Evolutionary conservation across 2,797 vertebrate species (phyloP), one percentile per base, ranked within the genome.

Genomic region (Chrosomus eos): DNA sequence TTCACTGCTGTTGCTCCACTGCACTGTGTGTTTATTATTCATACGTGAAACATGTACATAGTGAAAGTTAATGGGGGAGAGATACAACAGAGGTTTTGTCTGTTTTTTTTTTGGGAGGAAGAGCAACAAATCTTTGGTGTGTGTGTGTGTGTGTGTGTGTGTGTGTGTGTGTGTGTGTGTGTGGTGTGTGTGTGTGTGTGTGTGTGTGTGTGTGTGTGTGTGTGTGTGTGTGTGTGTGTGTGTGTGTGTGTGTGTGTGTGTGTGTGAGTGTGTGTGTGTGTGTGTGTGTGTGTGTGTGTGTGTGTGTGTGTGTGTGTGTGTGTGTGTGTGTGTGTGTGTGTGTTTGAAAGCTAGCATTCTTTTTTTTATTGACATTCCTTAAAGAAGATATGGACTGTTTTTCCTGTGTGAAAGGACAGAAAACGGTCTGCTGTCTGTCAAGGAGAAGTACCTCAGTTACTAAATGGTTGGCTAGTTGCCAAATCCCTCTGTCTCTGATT

Each of bases 311-410:
- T 9, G 8, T 68, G 7, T 7, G 2, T 2, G n/a, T 16, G 10
- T 11, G 9, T 51, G 31, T 67, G 21, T 48, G 7, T 21, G 21
- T 43, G 16, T 72, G n/a, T 48, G 28, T 19, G 8, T 31, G 45
- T 21, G 38, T 74, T 45, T 80, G 62, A 75, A 85, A 89, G 87
- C 87, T 88, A 88, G 89, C 51, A 75, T 87, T 88, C 78, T 72
- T 7, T 85, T 85, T 89, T 87, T 67, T 33, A 71, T 71, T 79
- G 31, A 60, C 26, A 70, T 68, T 33, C 26, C 51, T 60, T 82
- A n/a, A 40, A 64, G 40, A 60, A 76, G 38, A 48, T 31, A 72
- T 36, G 10, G 51, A 33, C 58, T 60, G 62, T 64, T 70, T 71
- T 72, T 80, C 60, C 80, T 62, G 23, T 71, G 67, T 62, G 67